A percentile compares a stretch with the other conserved stretches of the same genome.
phyloP scores from a whole-genome alignment of 2,888 invertebrate species.

The Bedellia somnulentella region DNA sequence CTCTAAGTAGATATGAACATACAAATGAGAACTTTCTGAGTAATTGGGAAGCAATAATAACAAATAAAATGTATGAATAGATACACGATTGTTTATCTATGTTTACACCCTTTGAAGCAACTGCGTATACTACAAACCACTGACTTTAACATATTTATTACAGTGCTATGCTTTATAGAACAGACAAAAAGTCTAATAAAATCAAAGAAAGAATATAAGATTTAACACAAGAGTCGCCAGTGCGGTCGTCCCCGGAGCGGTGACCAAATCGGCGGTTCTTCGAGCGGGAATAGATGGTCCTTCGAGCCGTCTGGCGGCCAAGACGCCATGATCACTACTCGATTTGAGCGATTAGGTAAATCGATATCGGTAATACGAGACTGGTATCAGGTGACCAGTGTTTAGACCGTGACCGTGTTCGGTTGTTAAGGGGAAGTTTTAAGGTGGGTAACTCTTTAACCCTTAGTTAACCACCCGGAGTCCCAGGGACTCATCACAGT shows the following conservation, averaged over 20 bases:
- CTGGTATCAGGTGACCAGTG: conserved; percentile 2
- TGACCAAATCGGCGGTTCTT: conserved; percentile 34
- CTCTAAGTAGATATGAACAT: too few species aligned
- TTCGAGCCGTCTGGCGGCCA: conserved; percentile 14
- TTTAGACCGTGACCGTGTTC: not conserved
- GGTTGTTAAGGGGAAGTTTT: conserved; percentile 2
- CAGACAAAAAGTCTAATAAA: too few species aligned
- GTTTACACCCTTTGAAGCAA: too few species aligned
- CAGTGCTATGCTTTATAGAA: too few species aligned
- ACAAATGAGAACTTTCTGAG: too few species aligned
- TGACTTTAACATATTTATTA: too few species aligned
- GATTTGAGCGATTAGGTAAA: conserved; percentile 18
- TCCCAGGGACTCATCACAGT: too few species aligned
- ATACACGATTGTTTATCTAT: too few species aligned
- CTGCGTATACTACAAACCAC: too few species aligned
- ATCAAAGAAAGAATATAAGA: conserved; percentile 16
- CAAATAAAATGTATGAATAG: too few species aligned
- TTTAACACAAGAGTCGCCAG: conserved; percentile 61
- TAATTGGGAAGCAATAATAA: too few species aligned
- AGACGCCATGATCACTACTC: conserved; percentile 15
- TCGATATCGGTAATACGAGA: conserved; percentile 39
- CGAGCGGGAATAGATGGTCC: not conserved
- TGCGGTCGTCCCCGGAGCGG: conserved; percentile 46
- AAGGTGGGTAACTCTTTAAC: too few species aligned
- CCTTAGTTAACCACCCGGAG: not conserved